Base-by-base conservation (phyloP, 2,797 vertebrate species). In the Lophotriccus pileatus region DNA sequence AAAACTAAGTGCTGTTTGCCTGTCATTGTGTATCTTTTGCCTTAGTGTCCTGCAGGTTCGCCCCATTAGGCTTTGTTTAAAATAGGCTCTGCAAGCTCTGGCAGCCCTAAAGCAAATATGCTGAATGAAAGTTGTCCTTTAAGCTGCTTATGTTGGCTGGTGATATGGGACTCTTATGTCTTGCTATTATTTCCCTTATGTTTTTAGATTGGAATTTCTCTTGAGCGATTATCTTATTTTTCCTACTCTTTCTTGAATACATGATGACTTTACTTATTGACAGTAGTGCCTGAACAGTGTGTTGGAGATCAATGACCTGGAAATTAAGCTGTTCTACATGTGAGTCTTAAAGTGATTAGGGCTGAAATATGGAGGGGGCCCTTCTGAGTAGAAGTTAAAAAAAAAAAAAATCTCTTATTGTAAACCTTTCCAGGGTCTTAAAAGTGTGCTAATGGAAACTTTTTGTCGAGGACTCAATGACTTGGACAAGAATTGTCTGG, bases 231-330 rank as follows among this genome's bases (percentile, higher is more conserved):
- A 34, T 46, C 1, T 10, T 55, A 3, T 20, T 66, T 72, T 37
- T 25, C 7, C 24, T 86, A 4, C 49, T 90, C 49, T 90, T 80
- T 59, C 53, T 76, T 73, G 39, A 92, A 39, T 69, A 46, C 19
- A 1, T 62, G 39, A 20, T 94, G 64, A 39, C 62, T 92, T 87
- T 49, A 68, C 41, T 58, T 89, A 39, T 5, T 90, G 93, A 55
- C 79, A 39, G 27, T 80, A 43, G 27, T 70, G 60, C 37, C 62
- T 86, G 87, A 84, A 36, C 60, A 78, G 82, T 72, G 63, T 85
- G 47, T 62, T 93, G 58, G 22, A 41, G 91, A 93, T 93, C 87
- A 81, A 27, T 95, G 92, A 90, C 93, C 92, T 94, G 91, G 94
- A 96, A 96, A 78, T 94, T 46, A 84, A 95, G 41, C 79, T 88